Percentiles rank a stretch among this genome's conserved stretches.
These are phyloP conservation scores for Erinaceus europaeus DNA, from an alignment of 2,113 vertebrate genomes.

Conservation along the genomic window DNA sequence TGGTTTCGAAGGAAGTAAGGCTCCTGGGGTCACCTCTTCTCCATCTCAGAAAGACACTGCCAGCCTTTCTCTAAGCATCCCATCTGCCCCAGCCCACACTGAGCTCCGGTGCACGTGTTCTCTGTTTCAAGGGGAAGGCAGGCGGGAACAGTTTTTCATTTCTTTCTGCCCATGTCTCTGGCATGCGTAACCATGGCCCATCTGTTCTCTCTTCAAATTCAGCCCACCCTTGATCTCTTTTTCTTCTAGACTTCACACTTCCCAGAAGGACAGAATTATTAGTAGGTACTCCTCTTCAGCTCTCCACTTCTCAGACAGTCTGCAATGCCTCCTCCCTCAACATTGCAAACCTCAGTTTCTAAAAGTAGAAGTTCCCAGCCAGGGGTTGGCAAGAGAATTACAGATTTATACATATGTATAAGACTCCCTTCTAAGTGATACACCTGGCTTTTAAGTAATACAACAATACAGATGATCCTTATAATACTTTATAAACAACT, in stretches of 20 bases:
- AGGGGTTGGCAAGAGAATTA: neutral
- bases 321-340: neutral
- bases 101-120: slow-evolving; percentile 75
- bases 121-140: slow-evolving; percentile 69
- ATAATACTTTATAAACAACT: neutral
- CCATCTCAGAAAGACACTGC: slow-evolving; percentile 51
- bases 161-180: slow-evolving; percentile 80
- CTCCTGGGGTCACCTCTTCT: neutral
- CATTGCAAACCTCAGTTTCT: neutral
- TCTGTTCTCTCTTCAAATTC: slow-evolving; percentile 81
- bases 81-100: slow-evolving; percentile 75
- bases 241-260: slow-evolving; percentile 76
- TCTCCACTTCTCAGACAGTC: slow-evolving; percentile 2
- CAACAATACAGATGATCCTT: neutral
- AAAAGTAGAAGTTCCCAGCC: neutral
- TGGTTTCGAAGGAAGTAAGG: neutral
- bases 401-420: neutral
- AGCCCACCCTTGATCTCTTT: slow-evolving; percentile 79
- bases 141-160: slow-evolving; percentile 72
- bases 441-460: neutral
- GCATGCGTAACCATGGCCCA: slow-evolving; percentile 78
- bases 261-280: slow-evolving; percentile 56
- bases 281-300: slow-evolving; percentile 27
- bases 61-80: slow-evolving; percentile 62
- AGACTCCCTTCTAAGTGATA: neutral